Evolutionary conservation across 2,888 invertebrate genomes (phyloP), one percentile per base, ranked within the genome.

Genomic region (Habroteleia sp.): DNA sequence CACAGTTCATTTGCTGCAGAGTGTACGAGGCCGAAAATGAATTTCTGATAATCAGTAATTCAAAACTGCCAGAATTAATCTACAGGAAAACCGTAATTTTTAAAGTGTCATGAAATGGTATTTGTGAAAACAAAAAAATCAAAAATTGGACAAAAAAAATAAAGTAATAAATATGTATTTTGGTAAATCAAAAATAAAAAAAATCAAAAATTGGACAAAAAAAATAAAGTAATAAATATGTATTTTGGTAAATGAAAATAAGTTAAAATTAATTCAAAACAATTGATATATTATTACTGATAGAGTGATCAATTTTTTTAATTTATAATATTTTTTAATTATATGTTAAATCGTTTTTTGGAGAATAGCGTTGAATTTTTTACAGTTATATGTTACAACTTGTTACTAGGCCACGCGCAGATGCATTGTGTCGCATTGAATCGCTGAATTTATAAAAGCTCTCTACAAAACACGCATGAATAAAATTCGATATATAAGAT

Each of bases 401-500:
- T 25, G n/a, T n/a, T 11, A 7, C 16, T 39, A 39, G 8, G 6
- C 39, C 39, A 39, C 8, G 3, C 7, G 16, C 25, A 20, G 29
- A 16, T 41, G 41, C 41, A 41, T 54, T 54, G 41, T 54, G 54
- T 41, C 35, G 29, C 35, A 25, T 11, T 17, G 39, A 54, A 41
- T 54, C 31, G 41, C 41, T 54, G 54, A 41, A 54, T 41, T 54
- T 41, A 41, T 13, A 54, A 56, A 56, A 56, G 29, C 37, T 29
- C 56, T 13, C 20, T 13, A 42, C 33, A 42, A 20, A 31, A n/a
- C n/a, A 56, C 42, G 10, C 23, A 42, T 23, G 37, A 56, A 56
- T 42, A 23, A 39, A 41, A 14, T 42, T 56, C 27, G n/a, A 56
- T 20, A 31, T 41, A 39, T 41, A 23, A 52, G 25, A 52, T 52